Conservation (phyloP, 2,888 invertebrate species). For the Arrhopalites spinosus region DNA sequence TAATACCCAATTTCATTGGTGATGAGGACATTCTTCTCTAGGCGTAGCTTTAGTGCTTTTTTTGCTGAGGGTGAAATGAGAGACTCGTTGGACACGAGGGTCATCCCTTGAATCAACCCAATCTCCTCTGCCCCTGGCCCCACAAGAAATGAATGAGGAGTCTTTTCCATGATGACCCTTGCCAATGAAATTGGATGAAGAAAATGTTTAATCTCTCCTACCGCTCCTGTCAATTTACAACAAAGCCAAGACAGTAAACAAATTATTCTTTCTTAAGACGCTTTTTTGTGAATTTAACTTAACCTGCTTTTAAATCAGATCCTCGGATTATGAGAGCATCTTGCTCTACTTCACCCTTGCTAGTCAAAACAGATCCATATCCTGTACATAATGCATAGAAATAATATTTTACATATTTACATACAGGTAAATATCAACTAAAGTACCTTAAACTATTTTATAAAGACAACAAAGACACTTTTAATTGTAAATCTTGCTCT, state of each 20-base stretch:
- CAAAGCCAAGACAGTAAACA: neutral
- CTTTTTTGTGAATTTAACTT: neutral
- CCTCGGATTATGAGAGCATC: constrained; percentile 86
- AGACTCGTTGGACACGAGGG: constrained; percentile 60
- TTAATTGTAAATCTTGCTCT: neutral
- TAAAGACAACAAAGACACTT: neutral
- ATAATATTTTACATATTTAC: neutral
- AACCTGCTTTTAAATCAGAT: constrained; percentile 62
- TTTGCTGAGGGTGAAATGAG: constrained; percentile 42
- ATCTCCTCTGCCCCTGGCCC: constrained; percentile 76
- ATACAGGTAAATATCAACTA: too few species aligned
- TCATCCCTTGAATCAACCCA: constrained; percentile 68
- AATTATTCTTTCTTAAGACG: neutral
- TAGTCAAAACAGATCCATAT: constrained; percentile 78
- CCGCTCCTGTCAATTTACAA: constrained; percentile 66
- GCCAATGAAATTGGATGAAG: constrained; percentile 78
- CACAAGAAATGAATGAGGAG: constrained; percentile 74
- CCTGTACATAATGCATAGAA: constrained; percentile 38
- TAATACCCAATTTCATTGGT: constrained; percentile 33
- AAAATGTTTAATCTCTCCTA: constrained; percentile 75
- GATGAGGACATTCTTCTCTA: neutral
- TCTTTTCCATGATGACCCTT: constrained; percentile 74
- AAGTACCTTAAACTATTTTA: constrained; percentile 1
- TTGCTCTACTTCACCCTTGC: constrained; percentile 80
- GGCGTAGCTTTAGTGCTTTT: constrained; percentile 19